Evolutionary conservation across 92 coral and sea anemone genomes (phyloP), one percentile per base, ranked within the genome.

Genomic region (Porites evermanni): DNA sequence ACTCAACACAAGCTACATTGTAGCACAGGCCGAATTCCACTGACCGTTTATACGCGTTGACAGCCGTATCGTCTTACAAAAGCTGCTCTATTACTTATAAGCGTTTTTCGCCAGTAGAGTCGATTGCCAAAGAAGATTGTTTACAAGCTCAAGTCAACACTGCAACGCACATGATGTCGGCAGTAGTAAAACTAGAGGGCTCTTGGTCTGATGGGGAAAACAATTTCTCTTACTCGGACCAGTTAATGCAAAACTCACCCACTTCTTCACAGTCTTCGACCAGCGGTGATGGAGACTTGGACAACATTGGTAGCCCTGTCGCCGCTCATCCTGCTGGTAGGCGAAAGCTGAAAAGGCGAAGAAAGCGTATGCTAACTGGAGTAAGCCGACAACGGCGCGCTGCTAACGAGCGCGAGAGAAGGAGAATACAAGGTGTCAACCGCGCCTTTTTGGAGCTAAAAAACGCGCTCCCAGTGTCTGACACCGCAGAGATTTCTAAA

Each of bases 341-440:
- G 50, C 77, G 88, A 19, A 89, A 82, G 58, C 60, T 84, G 87
- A 95, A 95, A 60, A 88, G 99, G 77, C 95, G 99, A 61, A 89
- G 96, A 83, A 97, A 95, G 61, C 91, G 99, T 70, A 95, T 97
- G 99, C 86, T 97, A 70, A 97, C 99, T 14, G 99, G 99, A 38
- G 99, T 97, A 13, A 97, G 99, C 51, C 89, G 99, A 59, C 99
- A 97, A 67, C 92, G 99, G 16, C 90, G 99, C 16, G 99, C 99
- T 2, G 99, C 99, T 59, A 97, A 97, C 65, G 99, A 96, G 77
- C 98, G 99, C 26, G 99, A 97, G 65, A 84, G 99, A 58, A 81
- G 96, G 51, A 89, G 99, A 68, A 95, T 97, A 60, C 99, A 97
- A 84, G 99, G 99, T 23, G 99, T 97, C 1, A 97, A 97, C 87